Percentiles rank a stretch among this genome's conserved stretches.
Conservation (phyloP, 2,797 vertebrate genomes). For the Zenarchopterus dispar region DNA sequence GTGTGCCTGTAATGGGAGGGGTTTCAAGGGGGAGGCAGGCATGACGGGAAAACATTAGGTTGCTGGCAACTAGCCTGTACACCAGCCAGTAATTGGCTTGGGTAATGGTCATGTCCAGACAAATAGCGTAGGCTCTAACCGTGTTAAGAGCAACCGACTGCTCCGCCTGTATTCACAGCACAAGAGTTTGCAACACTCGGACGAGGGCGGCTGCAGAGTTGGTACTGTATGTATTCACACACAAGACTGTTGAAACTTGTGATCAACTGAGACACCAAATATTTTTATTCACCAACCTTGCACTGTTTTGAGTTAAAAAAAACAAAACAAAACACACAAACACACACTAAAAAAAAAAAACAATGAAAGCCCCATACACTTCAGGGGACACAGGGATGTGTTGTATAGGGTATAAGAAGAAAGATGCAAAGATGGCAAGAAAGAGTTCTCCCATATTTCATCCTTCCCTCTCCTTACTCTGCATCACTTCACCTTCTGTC, state of each 20-base stretch:
- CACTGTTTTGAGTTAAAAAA: conserved; percentile 4
- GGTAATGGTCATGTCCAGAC: conserved; percentile 81
- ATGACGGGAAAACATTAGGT: conserved; percentile 81
- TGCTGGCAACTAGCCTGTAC: conserved; percentile 74
- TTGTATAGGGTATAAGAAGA: conserved; percentile 29
- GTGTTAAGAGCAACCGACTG: conserved; percentile 65
- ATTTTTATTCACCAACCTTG: background rate
- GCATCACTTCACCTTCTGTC: conserved; percentile 75
- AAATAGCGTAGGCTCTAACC: conserved; percentile 75
- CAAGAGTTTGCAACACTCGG: conserved; percentile 31
- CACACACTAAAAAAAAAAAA: conserved; percentile 39
- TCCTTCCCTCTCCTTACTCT: conserved; percentile 65
- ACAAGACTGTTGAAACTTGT: conserved; percentile 20
- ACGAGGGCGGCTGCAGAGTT: conserved; percentile 27
- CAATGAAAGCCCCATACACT: conserved; percentile 30
- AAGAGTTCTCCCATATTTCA: conserved; percentile 63
- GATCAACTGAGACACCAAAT: conserved; percentile 35
- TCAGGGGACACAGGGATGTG: conserved; percentile 50
- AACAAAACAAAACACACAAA: conserved; percentile 41
- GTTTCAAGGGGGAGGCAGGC: conserved; percentile 48
- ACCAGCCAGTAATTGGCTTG: conserved; percentile 76
- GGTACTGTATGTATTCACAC: conserved; percentile 11
- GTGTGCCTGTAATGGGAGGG: conserved; percentile 44
- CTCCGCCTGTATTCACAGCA: conserved; percentile 58
- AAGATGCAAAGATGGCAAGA: conserved; percentile 21